Base-by-base conservation (phyloP, 2,888 invertebrate species). In the Taphrorychus bicolor region DNA sequence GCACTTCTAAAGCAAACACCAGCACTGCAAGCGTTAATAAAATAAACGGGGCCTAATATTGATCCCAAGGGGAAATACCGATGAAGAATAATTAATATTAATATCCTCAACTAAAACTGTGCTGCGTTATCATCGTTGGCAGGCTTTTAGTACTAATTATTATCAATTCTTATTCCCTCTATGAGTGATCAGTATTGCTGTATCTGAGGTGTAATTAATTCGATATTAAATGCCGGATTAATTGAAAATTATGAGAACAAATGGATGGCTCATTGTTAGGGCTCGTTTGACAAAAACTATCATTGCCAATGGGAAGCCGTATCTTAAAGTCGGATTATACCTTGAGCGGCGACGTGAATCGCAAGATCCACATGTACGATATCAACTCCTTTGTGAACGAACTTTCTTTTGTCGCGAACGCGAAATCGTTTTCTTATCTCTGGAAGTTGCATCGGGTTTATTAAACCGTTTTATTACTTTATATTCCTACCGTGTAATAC, bases 301-400 rank as follows among this genome's bases (percentile, higher is more conserved):
- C 54, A 14, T 54, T 51, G 21, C 54, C 24, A 54, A 48, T 40
- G 40, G 9, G 24, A 59, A 59, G 21, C 22, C 21, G 52, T 59
- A 64, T 64, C 58, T 52, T 52, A 52, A 64, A 59, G 59, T 58
- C 53, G 53, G 59, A 64, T 64, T 64, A 59, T 23, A 42, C 51
- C 57, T 64, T 52, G 51, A 53, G 53, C 54, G 52, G 52, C 64
- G 45, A 40, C 53, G 52, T 42, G 64, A 57, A 57, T 58, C 52
- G 23, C 49, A 41, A 65, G 65, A 59, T 65, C 21, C 53, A 53
- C 53, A 65, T 59, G 52, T 58, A 51, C 42, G 59, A 65, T 65
- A 65, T 53, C 65, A 51, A 21, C 14, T 52, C 49, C 65, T 65
- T 65, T 65, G 59, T 65, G 52, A 59, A 41, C 11, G 41, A 54